phyloP scores from a whole-genome alignment of 1,140 invertebrate species.

The Gonatopus flavifemur region DNA sequence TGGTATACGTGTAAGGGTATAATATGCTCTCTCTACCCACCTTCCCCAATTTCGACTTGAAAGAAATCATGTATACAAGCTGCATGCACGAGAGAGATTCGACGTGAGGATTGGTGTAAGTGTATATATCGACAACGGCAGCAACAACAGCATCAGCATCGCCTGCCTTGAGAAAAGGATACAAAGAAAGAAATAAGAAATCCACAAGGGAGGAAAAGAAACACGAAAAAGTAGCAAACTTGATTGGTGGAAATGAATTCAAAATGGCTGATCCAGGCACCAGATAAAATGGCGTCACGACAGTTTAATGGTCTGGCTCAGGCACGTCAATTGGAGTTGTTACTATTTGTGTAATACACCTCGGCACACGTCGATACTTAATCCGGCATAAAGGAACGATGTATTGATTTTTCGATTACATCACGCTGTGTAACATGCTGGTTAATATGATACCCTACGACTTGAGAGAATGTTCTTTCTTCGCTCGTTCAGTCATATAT shows the following conservation, averaged over 20 bases:
- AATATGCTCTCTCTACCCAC: too few species aligned
- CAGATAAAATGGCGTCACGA: constrained; percentile 50
- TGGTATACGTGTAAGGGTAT: too few species aligned
- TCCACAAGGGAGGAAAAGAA: constrained; percentile 41
- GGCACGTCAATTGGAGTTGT: constrained; percentile 40
- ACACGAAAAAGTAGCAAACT: constrained; percentile 38
- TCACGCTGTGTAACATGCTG: too few species aligned
- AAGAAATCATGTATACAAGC: constrained; percentile 2
- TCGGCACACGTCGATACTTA: too few species aligned
- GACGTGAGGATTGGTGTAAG: constrained; percentile 1
- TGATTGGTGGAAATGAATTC: constrained; percentile 55
- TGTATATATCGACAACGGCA: constrained; percentile 13
- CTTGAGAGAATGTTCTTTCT: too few species aligned
- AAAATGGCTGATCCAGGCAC: constrained; percentile 48
- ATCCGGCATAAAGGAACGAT: too few species aligned
- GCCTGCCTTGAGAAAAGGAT: constrained; percentile 6
- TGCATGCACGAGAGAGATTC: not conserved
- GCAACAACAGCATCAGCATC: constrained; percentile 16
- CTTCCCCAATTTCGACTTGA: too few species aligned
- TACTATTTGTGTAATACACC: constrained; percentile 51
- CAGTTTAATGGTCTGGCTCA: constrained; percentile 34
- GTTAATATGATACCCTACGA: too few species aligned
- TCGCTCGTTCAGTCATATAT: too few species aligned
- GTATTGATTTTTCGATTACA: too few species aligned
- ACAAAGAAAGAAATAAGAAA: too few species aligned